Evolutionary conservation across 37 sponge, comb jelly and placozoan species (phyloP), one percentile per base, ranked within the genome.

Genomic region (Theonella swinhoei): DNA sequence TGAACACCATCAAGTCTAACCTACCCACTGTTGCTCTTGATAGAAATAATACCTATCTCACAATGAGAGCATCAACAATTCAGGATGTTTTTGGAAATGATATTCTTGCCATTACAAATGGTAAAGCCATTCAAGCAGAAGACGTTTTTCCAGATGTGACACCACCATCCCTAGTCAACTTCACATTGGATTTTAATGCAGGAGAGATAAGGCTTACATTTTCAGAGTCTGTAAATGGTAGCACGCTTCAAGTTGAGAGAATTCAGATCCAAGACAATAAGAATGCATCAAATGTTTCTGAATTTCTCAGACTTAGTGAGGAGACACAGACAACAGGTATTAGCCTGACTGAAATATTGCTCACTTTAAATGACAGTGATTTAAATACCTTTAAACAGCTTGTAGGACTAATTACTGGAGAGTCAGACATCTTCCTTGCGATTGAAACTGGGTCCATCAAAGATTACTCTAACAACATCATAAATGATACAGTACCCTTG

Each of bases 1-100:
- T 96, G 28, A 90, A 90, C 85, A 25, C 65, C 23, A 76, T 96
- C 38, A 94, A 96, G 42, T 38, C 41, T 37, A 40, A 73, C 19
- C 59, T 69, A 36, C 64, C 82, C 32, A 64, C 64, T 38, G 42
- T 93, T 4, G 94, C 94, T 24, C 86, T 76, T 14, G 68, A 41
- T 42, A 35, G 61, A 1, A 85, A 72, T 26, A 83, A 84, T 58
- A 91, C 96, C 25, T 96, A 60, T 42, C 70, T 91, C 31, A 88
- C 83, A 5, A 54, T 93, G 37, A 68, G 73, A n/a, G 86, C 91
- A 36, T 76, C 77, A 22, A 80, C 96, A 30, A 54, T 96, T 70
- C 82, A 93, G 67, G 96, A 94, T 77, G 80, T 91, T 29, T 88
- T 81, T 85, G 91, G 88, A 19, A 74, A 80, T 29, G 83, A 91